Base-by-base conservation (phyloP, 2,113 vertebrate genomes). In the Himantopus leucocephalus region DNA sequence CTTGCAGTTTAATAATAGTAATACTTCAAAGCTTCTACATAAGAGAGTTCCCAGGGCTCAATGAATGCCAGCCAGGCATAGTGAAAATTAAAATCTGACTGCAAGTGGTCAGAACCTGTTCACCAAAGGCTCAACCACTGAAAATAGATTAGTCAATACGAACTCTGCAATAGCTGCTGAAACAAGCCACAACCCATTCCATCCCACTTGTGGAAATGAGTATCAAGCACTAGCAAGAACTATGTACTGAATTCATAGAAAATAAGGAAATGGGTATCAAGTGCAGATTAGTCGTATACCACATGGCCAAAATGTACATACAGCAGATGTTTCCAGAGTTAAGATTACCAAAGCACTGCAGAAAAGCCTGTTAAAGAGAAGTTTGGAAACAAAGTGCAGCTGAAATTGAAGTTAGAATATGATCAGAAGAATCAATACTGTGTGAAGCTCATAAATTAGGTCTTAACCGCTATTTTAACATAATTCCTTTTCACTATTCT, bases 51-150 rank as follows among this genome's bases (percentile, higher is more conserved):
- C 35, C 68, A 43, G 5, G 34, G 39, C 64, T 77, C 72, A 72
- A 85, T 12, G 71, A 93, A 92, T 4, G 14, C 63, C 71, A 83
- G 41, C 10, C 58, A 62, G 1, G 0, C 59, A 74, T 0, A 80
- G 45, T 32, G 59, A 83, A 88, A 93, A 92, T 14, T 7, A 90
- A 86, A 84, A 94, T 72, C 68, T 64, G 45, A 92, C n/a, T 86
- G 70, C 60, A 67, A 71, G 80, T 58, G 74, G 93, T 68, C 77
- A 91, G 66, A 96, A 87, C 39, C 72, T 81, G 43, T 20, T 81
- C 85, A 59, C 79, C 76, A 91, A 81, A 94, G 48, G 45, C 58
- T 89, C 76, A 94, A 85, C 83, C 83, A 85, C 86, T 82, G 79
- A 89, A 86, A 79, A 85, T 4, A 75, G 50, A 55, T 83, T 34